These are phyloP conservation scores for Branchellion lobata DNA, from an alignment of 2,888 invertebrate genomes.

Conservation along the genomic window DNA sequence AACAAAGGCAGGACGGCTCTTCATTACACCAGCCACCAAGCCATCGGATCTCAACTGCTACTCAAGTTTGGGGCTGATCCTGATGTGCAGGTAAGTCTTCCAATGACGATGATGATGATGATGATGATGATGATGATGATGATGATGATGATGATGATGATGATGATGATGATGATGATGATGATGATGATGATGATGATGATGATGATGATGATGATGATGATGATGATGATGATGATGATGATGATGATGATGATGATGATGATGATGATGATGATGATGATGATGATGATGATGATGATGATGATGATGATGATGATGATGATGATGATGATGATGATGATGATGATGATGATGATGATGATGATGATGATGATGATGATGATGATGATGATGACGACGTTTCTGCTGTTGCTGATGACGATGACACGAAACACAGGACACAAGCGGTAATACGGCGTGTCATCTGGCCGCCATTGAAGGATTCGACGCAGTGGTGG, in stretches of 20 bases:
- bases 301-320: too few species aligned
- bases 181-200: slow-evolving; percentile 7
- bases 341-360: too few species aligned
- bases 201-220: too few species aligned
- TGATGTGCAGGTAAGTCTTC: slow-evolving; percentile 50
- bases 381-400: too few species aligned
- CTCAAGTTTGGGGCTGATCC: slow-evolving; percentile 57
- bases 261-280: too few species aligned
- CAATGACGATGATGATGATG: neutral
- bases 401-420: too few species aligned
- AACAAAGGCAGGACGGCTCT: too few species aligned
- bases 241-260: too few species aligned
- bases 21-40: slow-evolving; percentile 60
- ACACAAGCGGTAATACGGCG: slow-evolving; percentile 57
- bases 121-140: slow-evolving; percentile 17
- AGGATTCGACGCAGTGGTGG: slow-evolving; percentile 57
- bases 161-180: slow-evolving; percentile 20
- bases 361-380: too few species aligned
- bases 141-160: slow-evolving; percentile 31
- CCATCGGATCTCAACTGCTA: slow-evolving; percentile 55
- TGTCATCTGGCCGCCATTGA: slow-evolving; percentile 58
- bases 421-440: slow-evolving; percentile 45
- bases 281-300: too few species aligned
- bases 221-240: too few species aligned
- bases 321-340: too few species aligned